phyloP scores from a whole-genome alignment of 2,113 vertebrate species.

The Talpa occidentalis region DNA sequence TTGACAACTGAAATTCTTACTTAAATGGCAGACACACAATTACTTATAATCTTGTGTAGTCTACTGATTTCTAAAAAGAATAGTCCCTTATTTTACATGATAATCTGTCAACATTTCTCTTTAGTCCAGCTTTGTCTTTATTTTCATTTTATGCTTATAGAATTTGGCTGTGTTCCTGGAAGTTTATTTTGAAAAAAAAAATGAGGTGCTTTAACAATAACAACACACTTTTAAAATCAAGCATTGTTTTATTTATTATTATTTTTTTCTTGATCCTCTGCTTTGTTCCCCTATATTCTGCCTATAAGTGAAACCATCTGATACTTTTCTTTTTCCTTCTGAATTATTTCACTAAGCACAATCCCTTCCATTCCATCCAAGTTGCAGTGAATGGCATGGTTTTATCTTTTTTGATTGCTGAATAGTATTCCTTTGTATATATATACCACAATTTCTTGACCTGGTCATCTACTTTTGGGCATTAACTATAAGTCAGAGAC shows the following conservation, averaged over 20 bases:
- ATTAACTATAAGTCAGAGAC: no score
- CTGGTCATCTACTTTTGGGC: no score
- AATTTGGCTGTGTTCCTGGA: constrained; percentile 59
- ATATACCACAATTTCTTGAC: no score
- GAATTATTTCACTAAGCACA: no score
- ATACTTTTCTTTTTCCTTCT: no score
- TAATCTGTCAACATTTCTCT: constrained; percentile 51
- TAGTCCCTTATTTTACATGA: constrained; percentile 59
- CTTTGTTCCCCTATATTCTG: no score
- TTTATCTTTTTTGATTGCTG: background rate
- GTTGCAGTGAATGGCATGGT: no score
- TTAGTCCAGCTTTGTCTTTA: constrained; percentile 67
- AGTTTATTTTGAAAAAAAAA: constrained; percentile 51
- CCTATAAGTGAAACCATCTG: no score
- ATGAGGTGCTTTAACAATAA: constrained; percentile 12
- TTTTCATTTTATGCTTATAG: constrained; percentile 71
- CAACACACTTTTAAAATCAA: background rate
- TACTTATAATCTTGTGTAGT: constrained; percentile 76
- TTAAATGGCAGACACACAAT: constrained; percentile 69
- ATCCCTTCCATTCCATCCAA: no score
- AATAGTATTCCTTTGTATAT: no score
- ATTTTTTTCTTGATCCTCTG: background rate
- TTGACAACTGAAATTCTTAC: constrained; percentile 63
- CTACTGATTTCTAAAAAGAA: constrained; percentile 77
- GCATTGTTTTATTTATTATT: no score